These are phyloP conservation scores for Phengaris arion DNA, from an alignment of 2,888 invertebrate species.

Conservation along the genomic window DNA sequence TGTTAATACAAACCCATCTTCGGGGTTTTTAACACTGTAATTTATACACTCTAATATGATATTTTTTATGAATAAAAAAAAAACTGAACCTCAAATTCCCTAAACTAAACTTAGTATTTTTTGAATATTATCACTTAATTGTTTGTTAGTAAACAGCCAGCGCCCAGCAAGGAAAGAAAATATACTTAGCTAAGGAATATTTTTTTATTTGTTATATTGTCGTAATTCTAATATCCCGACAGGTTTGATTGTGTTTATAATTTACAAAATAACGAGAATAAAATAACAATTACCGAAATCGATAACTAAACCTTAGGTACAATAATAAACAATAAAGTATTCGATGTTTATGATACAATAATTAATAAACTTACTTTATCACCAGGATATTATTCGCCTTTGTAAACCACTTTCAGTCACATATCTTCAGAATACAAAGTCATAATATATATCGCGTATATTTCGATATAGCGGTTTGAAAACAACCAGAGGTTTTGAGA, in stretches of 20 bases:
- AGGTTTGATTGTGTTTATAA: too few species aligned
- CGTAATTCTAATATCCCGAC: too few species aligned
- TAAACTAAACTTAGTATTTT: neutral
- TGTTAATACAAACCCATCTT: too few species aligned
- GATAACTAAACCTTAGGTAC: neutral
- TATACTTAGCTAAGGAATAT: too few species aligned
- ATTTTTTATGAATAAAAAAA: too few species aligned
- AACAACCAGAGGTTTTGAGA: slow-evolving; percentile 30
- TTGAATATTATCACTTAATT: too few species aligned
- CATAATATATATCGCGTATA: slow-evolving; percentile 6
- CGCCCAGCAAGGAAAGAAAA: too few species aligned
- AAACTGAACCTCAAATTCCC: neutral
- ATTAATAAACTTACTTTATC: slow-evolving; percentile 42
- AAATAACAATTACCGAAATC: neutral
- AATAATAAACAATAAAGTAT: neutral
- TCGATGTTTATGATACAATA: neutral
- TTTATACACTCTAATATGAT: too few species aligned
- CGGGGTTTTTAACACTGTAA: too few species aligned
- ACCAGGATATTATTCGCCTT: slow-evolving; percentile 39
- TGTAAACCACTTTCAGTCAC: slow-evolving; percentile 42
- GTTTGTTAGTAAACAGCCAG: too few species aligned
- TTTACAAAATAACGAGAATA: neutral
- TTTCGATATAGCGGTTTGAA: slow-evolving; percentile 25
- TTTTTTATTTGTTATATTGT: too few species aligned
- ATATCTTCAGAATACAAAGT: slow-evolving; percentile 42